phyloP scores from a whole-genome alignment of 2,797 vertebrate species.

The Alectoris magna region DNA sequence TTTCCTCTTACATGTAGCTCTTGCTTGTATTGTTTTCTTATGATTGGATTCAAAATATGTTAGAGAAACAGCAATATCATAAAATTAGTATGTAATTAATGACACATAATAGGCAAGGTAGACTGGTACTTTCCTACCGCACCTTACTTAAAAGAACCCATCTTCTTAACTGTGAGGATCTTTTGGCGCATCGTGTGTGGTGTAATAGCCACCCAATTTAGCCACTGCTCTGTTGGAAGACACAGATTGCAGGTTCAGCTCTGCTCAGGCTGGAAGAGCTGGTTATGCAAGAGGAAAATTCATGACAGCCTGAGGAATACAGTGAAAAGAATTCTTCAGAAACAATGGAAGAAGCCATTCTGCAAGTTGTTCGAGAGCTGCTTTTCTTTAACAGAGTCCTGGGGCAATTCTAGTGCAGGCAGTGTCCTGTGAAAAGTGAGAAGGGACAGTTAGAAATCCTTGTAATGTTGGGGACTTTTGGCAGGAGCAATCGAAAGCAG shows the following conservation, averaged over 20 bases:
- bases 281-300: constrained; percentile 51
- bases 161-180: background rate
- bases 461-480: background rate
- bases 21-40: background rate
- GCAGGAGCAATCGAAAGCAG: background rate
- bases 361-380: constrained; percentile 41
- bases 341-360: constrained; percentile 26
- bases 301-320: constrained; percentile 37
- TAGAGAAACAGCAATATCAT: background rate
- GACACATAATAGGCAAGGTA: background rate
- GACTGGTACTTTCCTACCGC: fast-evolving
- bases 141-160: background rate
- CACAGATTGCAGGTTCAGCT: background rate
- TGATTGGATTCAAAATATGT: background rate
- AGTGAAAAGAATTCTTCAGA: constrained; percentile 9
- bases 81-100: background rate
- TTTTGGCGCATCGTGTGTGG: fast-evolving
- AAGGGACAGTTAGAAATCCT: background rate
- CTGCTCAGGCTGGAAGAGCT: constrained; percentile 24
- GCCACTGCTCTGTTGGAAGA: background rate
- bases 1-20: background rate
- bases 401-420: background rate
- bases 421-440: background rate
- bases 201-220: background rate
- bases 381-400: constrained; percentile 35